Conservation (phyloP, 2,113 vertebrate genomes). For the Muntiacus reevesi region DNA sequence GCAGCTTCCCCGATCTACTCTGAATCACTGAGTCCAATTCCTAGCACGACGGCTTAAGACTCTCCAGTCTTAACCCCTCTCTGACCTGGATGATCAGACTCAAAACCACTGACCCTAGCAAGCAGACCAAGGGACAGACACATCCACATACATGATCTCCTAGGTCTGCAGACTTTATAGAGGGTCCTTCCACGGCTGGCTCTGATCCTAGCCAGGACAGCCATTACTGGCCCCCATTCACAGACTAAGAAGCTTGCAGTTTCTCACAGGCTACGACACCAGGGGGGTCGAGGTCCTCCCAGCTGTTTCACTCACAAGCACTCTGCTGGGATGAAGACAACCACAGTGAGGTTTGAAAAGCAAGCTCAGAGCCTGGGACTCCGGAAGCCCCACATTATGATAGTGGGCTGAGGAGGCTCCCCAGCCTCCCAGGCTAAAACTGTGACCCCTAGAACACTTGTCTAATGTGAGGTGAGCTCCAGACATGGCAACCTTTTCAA, state of each 20-base stretch:
- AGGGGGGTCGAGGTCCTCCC: background rate
- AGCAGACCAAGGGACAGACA: background rate
- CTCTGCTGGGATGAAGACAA: background rate
- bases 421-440: no score
- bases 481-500: background rate
- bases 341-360: background rate
- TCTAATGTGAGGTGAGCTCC: no score
- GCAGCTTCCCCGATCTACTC: background rate
- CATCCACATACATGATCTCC: background rate
- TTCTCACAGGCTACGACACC: background rate
- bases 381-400: background rate
- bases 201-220: background rate
- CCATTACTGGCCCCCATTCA: background rate
- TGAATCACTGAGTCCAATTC: background rate
- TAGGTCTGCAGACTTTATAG: background rate
- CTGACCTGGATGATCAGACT: background rate
- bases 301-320: background rate
- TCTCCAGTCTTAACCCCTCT: background rate
- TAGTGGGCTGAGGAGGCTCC: background rate
- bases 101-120: background rate
- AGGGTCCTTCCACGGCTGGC: background rate
- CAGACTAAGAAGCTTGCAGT: background rate
- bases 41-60: background rate
- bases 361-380: background rate
- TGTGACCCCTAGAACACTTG: rapidly evolving